phyloP scores from a whole-genome alignment of 1,140 invertebrate species.

The Hypothenemus hampei region DNA sequence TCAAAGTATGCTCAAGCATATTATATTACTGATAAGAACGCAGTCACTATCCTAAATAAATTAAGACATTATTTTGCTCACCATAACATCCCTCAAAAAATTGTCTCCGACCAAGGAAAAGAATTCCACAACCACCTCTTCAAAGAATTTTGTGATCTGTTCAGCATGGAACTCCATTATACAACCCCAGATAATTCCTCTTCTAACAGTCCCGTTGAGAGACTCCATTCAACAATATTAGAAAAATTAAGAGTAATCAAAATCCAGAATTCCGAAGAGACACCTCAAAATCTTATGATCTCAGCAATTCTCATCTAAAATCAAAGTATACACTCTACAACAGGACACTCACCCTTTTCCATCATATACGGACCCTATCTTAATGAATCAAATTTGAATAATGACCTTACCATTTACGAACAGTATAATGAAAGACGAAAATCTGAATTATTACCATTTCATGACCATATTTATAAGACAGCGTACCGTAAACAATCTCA shows the following conservation, averaged over 20 bases:
- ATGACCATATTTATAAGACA: too few species aligned
- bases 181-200: slow-evolving; percentile 22
- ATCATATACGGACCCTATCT: too few species aligned
- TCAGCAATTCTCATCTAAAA: slow-evolving; percentile 29
- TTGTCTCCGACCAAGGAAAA: slow-evolving; percentile 30
- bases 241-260: slow-evolving; percentile 32
- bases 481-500: too few species aligned
- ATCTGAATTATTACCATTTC: too few species aligned
- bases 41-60: slow-evolving; percentile 25
- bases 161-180: slow-evolving; percentile 30
- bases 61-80: slow-evolving; percentile 30
- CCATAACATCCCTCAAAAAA: slow-evolving; percentile 31
- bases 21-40: slow-evolving; percentile 3
- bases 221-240: slow-evolving; percentile 33
- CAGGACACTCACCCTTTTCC: slow-evolving; percentile 18
- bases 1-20: slow-evolving; percentile 20
- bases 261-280: slow-evolving; percentile 16
- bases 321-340: slow-evolving; percentile 32
- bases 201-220: slow-evolving; percentile 29
- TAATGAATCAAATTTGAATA: too few species aligned
- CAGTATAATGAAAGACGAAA: too few species aligned
- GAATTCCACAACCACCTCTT: slow-evolving; percentile 31
- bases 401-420: too few species aligned
- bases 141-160: slow-evolving; percentile 29
- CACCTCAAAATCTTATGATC: slow-evolving; percentile 20